Evolutionary conservation across 2,888 invertebrate genomes (phyloP).

Genomic region (Nomada hirtipes): DNA sequence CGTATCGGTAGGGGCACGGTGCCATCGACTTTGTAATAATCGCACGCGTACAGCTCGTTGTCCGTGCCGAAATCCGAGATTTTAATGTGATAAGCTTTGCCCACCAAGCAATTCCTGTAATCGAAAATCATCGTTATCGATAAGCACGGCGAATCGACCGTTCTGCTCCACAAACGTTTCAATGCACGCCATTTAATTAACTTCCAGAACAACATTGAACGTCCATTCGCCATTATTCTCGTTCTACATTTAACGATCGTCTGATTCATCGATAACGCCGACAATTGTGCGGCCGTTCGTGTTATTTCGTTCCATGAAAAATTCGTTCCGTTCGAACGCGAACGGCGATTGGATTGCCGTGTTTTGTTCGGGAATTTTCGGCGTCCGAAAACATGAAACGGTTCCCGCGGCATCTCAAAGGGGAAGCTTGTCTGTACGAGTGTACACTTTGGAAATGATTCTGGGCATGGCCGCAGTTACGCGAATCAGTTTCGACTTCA

Average conservation of each 20-base stretch:
- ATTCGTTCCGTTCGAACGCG: background rate
- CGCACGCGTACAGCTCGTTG: slow-evolving; percentile 91
- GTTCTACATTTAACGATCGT: slow-evolving; percentile 17
- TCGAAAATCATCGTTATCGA: slow-evolving; percentile 51
- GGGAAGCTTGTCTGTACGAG: background rate
- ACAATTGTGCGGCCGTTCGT: background rate
- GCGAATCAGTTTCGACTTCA: slow-evolving; percentile 46
- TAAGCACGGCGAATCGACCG: slow-evolving; percentile 10
- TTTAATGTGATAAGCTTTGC: slow-evolving; percentile 92
- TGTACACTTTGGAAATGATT: slow-evolving; percentile 26
- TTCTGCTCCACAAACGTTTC: slow-evolving; percentile 7
- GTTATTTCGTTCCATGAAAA: background rate
- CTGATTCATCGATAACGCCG: slow-evolving; percentile 11
- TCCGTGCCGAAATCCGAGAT: slow-evolving; percentile 94
- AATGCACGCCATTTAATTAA: slow-evolving; percentile 38
- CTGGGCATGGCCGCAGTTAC: slow-evolving; percentile 16
- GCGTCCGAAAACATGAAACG: background rate
- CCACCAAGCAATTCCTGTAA: slow-evolving; percentile 93
- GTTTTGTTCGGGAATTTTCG: background rate
- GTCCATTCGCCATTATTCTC: slow-evolving; percentile 4
- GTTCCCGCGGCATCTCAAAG: slow-evolving; percentile 5
- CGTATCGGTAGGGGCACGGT: slow-evolving; percentile 92
- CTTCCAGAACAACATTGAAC: slow-evolving; percentile 4
- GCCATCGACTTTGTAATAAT: slow-evolving; percentile 94
- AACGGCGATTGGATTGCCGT: background rate